Base-by-base conservation (phyloP, 2,113 vertebrate genomes). In the Brachionichthys hirsutus region DNA sequence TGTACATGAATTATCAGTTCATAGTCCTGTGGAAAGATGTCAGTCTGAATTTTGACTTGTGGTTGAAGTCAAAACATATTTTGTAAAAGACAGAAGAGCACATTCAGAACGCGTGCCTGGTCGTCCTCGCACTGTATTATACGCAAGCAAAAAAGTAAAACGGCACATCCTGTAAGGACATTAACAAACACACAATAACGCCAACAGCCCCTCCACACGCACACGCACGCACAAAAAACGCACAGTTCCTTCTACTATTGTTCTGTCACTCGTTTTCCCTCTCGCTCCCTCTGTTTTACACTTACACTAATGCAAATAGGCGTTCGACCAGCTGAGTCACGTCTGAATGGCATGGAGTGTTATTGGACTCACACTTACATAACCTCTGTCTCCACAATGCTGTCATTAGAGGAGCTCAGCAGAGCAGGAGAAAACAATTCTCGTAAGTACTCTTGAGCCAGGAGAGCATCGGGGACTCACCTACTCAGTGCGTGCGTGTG, bases 301-400 rank as follows among this genome's bases (percentile, higher is more conserved):
- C 50, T 70, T 55, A 65, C 70, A 77, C 71, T 36, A 67, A 75
- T 50, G 14, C 63, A 67, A 36, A 65, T 65, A 82, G 76, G 74
- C 76, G 41, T 16, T 22, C 58, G 71, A 75, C 85, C 88, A 87
- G 82, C 85, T 89, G 86, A 90, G 85, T 89, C 88, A 90, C 64
- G 58, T 86, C 85, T 88, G 78, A 88, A 80, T 87, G 78, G 81
- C 62, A 73, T 80, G 64, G 84, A 85, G 80, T 75, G 77, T 41
- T 75, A 83, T 78, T 76, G 84, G 77, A 85, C 80, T 87, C 84
- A 84, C 85, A 85, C 85, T 91, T 88, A 88, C 89, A 89, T 89
- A 91, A 90, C 86, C 84, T 77, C 77, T 76, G 83, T 86, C 85
- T 85, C 81, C 82, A 83, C 77, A 75, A 71, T 74, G 78, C 75